Conservation (phyloP, 2,797 vertebrate species). For the Pipistrellus pygmaeus region DNA sequence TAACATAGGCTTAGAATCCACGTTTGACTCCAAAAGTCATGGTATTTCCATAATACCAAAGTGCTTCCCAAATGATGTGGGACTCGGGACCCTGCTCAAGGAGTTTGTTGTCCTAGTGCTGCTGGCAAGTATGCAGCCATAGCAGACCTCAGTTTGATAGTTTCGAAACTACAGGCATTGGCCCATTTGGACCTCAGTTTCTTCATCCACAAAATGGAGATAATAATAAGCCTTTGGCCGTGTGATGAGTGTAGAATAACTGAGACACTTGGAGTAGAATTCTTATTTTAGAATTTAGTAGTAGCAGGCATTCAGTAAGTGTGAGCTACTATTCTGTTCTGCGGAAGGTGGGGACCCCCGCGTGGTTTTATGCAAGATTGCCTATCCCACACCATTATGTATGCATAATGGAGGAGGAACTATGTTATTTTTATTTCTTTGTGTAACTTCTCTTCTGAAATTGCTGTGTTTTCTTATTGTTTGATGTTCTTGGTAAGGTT, state of each 20-base stretch:
- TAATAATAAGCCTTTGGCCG: not conserved
- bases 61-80: not conserved
- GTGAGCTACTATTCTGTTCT: conserved; percentile 19
- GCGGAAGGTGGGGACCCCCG: not conserved
- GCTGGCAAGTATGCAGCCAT: not conserved
- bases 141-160: not conserved
- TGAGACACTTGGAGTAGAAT: not conserved
- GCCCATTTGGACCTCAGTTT: not conserved
- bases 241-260: not conserved
- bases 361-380: not conserved
- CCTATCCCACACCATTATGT: not conserved
- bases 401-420: not conserved
- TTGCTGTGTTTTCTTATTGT: not conserved
- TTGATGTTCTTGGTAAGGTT: conserved; percentile 21
- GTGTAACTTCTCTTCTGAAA: conserved; percentile 31
- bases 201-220: not conserved
- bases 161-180: not conserved
- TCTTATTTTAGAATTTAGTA: not conserved
- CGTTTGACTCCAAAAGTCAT: not conserved
- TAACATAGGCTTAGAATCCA: not conserved
- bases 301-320: not conserved
- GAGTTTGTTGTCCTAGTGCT: not conserved
- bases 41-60: not conserved
- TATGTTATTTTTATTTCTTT: conserved; percentile 32
- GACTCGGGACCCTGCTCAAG: too few relatives aligned